These are phyloP conservation scores for Aegypius monachus DNA, from an alignment of 2,113 vertebrate species.

Conservation along the genomic window DNA sequence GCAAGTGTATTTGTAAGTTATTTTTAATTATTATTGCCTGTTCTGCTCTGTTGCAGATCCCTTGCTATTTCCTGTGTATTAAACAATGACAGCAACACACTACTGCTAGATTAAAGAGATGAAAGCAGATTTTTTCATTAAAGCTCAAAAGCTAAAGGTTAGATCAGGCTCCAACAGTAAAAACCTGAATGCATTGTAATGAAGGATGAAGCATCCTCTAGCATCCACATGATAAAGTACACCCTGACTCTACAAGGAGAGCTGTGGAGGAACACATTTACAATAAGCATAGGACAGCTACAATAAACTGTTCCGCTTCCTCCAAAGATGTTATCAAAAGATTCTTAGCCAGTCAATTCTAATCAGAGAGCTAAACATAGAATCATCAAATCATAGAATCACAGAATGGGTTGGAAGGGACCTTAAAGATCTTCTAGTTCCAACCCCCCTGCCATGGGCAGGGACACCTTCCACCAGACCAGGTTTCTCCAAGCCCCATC, in stretches of 20 bases:
- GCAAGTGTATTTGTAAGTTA: background rate
- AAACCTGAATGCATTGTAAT: background rate
- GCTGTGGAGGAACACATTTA: background rate
- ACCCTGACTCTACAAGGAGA: background rate
- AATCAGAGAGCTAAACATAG: background rate
- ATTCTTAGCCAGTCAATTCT: background rate
- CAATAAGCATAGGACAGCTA: background rate
- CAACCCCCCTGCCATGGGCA: background rate
- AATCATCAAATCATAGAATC: background rate
- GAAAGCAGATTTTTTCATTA: background rate
- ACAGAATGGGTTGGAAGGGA: background rate
- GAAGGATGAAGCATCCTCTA: background rate
- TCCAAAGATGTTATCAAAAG: background rate
- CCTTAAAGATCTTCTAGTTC: fast-evolving
- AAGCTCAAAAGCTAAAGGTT: background rate
- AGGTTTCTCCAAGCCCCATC: no score
- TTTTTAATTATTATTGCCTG: constrained; percentile 43
- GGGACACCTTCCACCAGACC: no score
- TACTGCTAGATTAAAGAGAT: background rate
- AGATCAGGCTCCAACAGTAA: background rate
- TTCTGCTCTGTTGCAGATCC: background rate
- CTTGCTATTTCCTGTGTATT: background rate
- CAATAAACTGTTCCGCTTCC: background rate
- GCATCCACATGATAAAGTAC: background rate
- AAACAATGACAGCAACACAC: background rate